phyloP scores from a whole-genome alignment of 1,140 invertebrate species.

The Macrocentrus cingulum region DNA sequence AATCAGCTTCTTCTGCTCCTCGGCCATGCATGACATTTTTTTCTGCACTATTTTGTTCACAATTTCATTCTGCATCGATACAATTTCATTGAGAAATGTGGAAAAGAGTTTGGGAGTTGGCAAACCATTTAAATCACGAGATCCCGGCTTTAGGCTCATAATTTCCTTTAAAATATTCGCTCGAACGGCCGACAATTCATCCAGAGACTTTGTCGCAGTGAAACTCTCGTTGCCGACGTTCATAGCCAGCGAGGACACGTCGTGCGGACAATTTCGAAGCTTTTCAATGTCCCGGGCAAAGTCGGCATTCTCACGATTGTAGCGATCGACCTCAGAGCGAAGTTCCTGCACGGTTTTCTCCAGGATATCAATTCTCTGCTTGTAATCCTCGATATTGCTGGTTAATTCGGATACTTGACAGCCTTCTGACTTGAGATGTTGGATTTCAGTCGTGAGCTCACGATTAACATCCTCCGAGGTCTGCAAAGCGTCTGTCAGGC shows the following conservation, averaged over 20 bases:
- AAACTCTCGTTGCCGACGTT: slow-evolving; percentile 2
- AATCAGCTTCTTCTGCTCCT: slow-evolving; percentile 37
- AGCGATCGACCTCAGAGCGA: slow-evolving; percentile 16
- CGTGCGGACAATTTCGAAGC: too few relatives aligned
- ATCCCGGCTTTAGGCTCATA: slow-evolving; percentile 30
- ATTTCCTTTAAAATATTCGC: slow-evolving; percentile 47
- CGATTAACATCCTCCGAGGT: background rate
- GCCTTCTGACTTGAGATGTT: background rate
- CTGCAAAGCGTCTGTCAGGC: background rate
- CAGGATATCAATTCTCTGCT: slow-evolving; percentile 1
- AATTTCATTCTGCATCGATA: slow-evolving; percentile 46
- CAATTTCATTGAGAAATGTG: slow-evolving; percentile 37
- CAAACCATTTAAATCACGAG: slow-evolving; percentile 29
- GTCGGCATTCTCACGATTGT: slow-evolving; percentile 36
- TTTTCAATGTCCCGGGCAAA: slow-evolving; percentile 36
- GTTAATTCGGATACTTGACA: background rate
- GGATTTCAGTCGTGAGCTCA: background rate
- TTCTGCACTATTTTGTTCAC: slow-evolving; percentile 30
- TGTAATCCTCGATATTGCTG: slow-evolving; percentile 2
- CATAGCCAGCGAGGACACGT: slow-evolving; percentile 4
- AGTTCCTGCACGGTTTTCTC: slow-evolving; percentile 4
- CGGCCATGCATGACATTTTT: slow-evolving; percentile 36
- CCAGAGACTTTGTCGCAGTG: slow-evolving; percentile 25
- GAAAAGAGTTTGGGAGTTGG: slow-evolving; percentile 36
- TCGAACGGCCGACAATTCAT: slow-evolving; percentile 35